These are phyloP conservation scores for Myiotriccus ornatus DNA, from an alignment of 2,797 vertebrate genomes.

Conservation along the genomic window DNA sequence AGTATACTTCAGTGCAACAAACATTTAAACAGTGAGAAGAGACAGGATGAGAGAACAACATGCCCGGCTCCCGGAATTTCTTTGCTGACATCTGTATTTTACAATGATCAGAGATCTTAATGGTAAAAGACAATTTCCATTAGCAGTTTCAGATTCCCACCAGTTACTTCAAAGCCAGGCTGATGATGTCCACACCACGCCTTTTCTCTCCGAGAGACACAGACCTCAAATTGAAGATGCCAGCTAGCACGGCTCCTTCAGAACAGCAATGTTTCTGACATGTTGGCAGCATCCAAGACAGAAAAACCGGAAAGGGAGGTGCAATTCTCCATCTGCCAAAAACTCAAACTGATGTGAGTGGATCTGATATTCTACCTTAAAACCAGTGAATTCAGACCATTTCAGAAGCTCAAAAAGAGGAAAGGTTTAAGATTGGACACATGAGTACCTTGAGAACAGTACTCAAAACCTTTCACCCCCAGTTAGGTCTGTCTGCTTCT, in stretches of 20 bases:
- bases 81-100: neutral
- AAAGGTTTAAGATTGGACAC: neutral
- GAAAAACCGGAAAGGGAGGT: neutral
- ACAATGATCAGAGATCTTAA: neutral
- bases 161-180: neutral
- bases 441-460: neutral
- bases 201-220: neutral
- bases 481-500: neutral
- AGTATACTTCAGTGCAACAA: neutral
- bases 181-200: neutral
- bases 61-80: neutral
- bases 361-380: neutral
- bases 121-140: neutral
- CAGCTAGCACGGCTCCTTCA: neutral
- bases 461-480: neutral
- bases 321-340: neutral
- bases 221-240: neutral
- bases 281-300: neutral
- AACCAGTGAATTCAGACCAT: neutral
- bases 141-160: neutral
- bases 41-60: neutral
- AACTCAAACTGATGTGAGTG: neutral
- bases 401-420: neutral
- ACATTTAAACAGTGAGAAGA: neutral
- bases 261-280: neutral